Base-by-base conservation (phyloP, 1,140 invertebrate genomes). In the Aethina tumida region DNA sequence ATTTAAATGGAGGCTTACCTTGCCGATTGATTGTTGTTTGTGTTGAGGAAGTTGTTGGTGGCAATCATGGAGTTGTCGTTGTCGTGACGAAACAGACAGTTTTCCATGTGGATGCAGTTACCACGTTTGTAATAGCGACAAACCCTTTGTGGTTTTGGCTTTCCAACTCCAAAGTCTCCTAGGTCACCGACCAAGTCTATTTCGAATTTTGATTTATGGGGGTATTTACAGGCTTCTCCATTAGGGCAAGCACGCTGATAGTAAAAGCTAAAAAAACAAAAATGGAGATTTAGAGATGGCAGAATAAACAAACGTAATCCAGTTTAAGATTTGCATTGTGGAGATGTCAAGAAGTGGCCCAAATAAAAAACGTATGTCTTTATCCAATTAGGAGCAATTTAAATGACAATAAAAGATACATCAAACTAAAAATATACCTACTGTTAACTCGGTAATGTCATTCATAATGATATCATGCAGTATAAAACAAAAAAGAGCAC, bases 71-170 rank as follows among this genome's bases (percentile, higher is more conserved):
- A 26, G 17, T 31, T 42, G 21, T 41, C 35, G 31, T 40, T 50
- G 35, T 50, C 49, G 43, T 50, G 49, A 33, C 46, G 42, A 41
- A 45, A 50, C 28, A 37, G 43, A 38, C 49, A 50, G 29, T 40
- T 44, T n/a, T 47, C 36, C 24, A 41, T 38, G 22, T 48, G 45
- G 16, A 41, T 39, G 15, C 49, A 50, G 17, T 42, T 42, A 6
- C 49, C 49, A 17, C 47, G 12, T 21, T 34, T 20, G 24, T 35
- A 38, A 18, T 43, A 50, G 18, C 45, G 39, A 20, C 49, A 50
- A 7, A 41, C 15, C 38, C 28, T 46, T 33, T 41, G 43, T 16
- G 35, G 38, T 28, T 13, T 22, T n/a, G 14, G 32, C 29, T 30
- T 15, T 16, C 38, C 20, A 5, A 40, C 45, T 9, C 43, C 20